A percentile compares a stretch with the other conserved stretches of the same genome.
phyloP scores from a whole-genome alignment of 2,888 invertebrate genomes.

The Phoronis australis region DNA sequence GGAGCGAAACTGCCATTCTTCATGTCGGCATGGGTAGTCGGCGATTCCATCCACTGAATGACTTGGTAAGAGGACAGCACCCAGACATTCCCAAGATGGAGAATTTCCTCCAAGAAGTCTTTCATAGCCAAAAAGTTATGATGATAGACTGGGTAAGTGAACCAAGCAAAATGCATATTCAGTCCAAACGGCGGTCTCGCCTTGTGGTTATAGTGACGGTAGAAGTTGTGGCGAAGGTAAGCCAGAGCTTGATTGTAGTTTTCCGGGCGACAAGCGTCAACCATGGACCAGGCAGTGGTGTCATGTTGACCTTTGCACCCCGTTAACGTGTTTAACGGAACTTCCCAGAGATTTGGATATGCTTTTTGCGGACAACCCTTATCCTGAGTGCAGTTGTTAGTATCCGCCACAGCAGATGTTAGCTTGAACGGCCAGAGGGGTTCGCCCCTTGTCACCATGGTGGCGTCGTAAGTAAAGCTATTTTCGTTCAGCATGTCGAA shows the following conservation, averaged over 20 bases:
- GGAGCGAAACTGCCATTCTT: too few species aligned
- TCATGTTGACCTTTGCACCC: conserved; percentile 10
- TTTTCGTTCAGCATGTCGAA: conserved; percentile 91
- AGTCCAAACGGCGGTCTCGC: conserved; percentile 72
- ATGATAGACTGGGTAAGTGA: conserved; percentile 62
- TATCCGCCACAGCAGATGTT: conserved; percentile 57
- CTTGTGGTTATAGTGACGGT: conserved; percentile 59
- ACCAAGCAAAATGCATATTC: conserved; percentile 76
- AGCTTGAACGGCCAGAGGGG: conserved; percentile 94
- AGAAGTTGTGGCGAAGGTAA: conserved; percentile 69
- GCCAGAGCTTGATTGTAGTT: neutral
- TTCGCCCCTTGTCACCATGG: conserved; percentile 72
- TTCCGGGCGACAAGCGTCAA: conserved; percentile 14
- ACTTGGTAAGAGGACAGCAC: conserved; percentile 12
- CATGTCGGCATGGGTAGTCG: too few species aligned
- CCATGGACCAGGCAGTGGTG: conserved; percentile 18
- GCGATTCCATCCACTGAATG: conserved; percentile 17
- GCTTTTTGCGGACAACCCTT: conserved; percentile 11
- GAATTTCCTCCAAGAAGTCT: conserved; percentile 12
- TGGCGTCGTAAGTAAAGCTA: conserved; percentile 87
- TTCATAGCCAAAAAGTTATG: conserved; percentile 8
- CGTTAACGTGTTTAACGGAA: conserved; percentile 56
- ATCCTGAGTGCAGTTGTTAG: neutral
- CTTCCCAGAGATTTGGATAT: conserved; percentile 60
- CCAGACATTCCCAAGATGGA: conserved; percentile 11